A percentile compares a stretch with the other conserved stretches of the same genome.
Evolutionary conservation across 2,888 invertebrate species (phyloP).

Genomic region (Allolobophora icterica): DNA sequence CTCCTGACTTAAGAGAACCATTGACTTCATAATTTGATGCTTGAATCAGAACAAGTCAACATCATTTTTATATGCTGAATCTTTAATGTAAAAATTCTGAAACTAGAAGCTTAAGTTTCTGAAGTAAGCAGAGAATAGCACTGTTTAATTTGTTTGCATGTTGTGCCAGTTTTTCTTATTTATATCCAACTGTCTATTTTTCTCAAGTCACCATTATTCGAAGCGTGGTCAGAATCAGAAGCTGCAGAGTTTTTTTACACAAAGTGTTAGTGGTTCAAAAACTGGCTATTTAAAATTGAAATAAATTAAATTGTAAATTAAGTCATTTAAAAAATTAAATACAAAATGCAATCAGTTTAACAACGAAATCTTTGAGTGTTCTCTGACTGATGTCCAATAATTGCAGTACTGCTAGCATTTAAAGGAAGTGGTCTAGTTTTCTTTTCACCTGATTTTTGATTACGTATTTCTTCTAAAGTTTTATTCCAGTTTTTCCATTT

Average conservation of each 20-base stretch:
- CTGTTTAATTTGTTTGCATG: background rate
- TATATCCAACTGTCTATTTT: background rate
- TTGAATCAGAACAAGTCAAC: background rate
- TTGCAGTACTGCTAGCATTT: background rate
- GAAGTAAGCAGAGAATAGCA: background rate
- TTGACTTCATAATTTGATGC: background rate
- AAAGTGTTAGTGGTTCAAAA: background rate
- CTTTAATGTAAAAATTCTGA: no score
- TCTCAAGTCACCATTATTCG: background rate
- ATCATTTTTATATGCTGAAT: no score
- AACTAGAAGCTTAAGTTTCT: background rate
- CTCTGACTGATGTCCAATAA: background rate
- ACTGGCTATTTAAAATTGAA: background rate
- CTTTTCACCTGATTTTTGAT: background rate
- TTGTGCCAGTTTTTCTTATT: background rate
- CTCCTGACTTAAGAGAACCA: background rate
- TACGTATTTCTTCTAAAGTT: background rate
- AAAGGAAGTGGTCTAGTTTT: background rate
- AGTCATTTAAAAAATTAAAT: background rate
- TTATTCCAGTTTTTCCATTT: constrained; percentile 14
- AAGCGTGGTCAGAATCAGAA: background rate
- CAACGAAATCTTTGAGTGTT: background rate
- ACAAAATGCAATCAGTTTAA: background rate
- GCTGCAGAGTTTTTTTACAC: no score
- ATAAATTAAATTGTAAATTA: background rate